Base-by-base conservation (phyloP, 2,113 vertebrate genomes). In the Motacilla tschutschensis region DNA sequence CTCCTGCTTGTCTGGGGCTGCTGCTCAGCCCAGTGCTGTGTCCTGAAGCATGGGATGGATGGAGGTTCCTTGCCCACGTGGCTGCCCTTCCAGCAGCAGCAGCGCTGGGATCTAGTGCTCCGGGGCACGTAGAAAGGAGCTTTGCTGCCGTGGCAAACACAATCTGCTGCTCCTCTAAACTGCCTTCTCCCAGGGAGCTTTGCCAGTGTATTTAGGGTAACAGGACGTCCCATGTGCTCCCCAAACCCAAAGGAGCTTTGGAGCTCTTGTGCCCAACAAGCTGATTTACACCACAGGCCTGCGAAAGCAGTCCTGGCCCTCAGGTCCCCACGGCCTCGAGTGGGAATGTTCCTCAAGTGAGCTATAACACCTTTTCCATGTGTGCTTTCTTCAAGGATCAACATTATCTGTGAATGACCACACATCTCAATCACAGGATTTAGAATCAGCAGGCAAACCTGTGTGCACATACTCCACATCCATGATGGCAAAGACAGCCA, bases 161-260 rank as follows among this genome's bases (percentile, higher is more conserved):
- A 65, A 62, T 48, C 71, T 54, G 63, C n/a, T 63, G 35, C 84
- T 84, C 66, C 84, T 83, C 43, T 38, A 20, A 74, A 65, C 43
- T 36, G 47, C 51, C 17, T 6, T 43, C 79, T 55, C 55, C 36
- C 7, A 51, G 79, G 70, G 79, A 87, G 90, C 90, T 79, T 40
- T 82, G 55, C 64, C 5, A 17, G 47, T 9, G 48, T 63, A 87
- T 70, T 90, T 51, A 91, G 59, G 76, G 82, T 64, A 87, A 62
- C 26, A 18, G 29, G 58, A 73, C 2, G 10, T 54, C 67, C 38
- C 10, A 20, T 4, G n/a, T 33, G n/a, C 3, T n/a, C 75, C 59
- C 55, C 67, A 58, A 88, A 65, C 63, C 43, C 87, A 58, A 64
- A 93, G 84, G 48, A 82, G 87, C 82, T 94, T 87, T 77, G 40